phyloP scores from a whole-genome alignment of 2,797 vertebrate species.

The Gymnoscopelus microlampas region DNA sequence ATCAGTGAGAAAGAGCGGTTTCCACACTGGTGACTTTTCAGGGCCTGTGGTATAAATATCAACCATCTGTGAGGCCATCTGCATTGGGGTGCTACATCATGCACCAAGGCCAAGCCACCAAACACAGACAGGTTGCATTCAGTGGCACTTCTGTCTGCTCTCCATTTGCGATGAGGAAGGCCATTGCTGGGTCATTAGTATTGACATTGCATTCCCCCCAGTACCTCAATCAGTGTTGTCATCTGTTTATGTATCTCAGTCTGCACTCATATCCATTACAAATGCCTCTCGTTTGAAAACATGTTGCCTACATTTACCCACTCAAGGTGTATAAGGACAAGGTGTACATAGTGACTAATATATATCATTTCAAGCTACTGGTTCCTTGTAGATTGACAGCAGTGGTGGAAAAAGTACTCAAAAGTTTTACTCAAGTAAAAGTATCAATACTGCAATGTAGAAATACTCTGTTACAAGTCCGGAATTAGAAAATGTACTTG shows the following conservation, averaged over 20 bases:
- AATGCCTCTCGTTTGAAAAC: too few relatives aligned
- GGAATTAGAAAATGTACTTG: too few relatives aligned
- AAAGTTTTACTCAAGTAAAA: too few relatives aligned
- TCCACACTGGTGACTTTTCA: constrained; percentile 79
- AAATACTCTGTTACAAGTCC: too few relatives aligned
- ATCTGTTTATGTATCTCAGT: constrained; percentile 14
- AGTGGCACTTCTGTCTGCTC: constrained; percentile 44
- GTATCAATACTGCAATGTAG: too few relatives aligned
- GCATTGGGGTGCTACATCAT: constrained; percentile 80
- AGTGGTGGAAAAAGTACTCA: too few relatives aligned
- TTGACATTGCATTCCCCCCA: constrained; percentile 32
- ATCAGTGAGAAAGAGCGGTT: constrained; percentile 75
- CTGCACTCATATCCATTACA: too few relatives aligned
- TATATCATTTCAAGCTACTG: too few relatives aligned
- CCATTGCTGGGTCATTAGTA: constrained; percentile 30
- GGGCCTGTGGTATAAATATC: constrained; percentile 82
- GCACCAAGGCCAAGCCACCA: constrained; percentile 79
- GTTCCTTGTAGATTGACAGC: too few relatives aligned
- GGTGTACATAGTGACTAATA: too few relatives aligned
- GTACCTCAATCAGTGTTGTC: constrained; percentile 22
- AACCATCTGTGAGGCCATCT: constrained; percentile 86
- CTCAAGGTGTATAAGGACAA: too few relatives aligned
- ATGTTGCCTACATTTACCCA: too few relatives aligned
- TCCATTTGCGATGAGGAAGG: constrained; percentile 46
- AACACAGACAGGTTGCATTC: constrained; percentile 69